Percentiles rank a stretch among this genome's conserved stretches.
Evolutionary conservation across 92 coral and sea anemone species (phyloP).

Genomic region (Phenganax marumi): DNA sequence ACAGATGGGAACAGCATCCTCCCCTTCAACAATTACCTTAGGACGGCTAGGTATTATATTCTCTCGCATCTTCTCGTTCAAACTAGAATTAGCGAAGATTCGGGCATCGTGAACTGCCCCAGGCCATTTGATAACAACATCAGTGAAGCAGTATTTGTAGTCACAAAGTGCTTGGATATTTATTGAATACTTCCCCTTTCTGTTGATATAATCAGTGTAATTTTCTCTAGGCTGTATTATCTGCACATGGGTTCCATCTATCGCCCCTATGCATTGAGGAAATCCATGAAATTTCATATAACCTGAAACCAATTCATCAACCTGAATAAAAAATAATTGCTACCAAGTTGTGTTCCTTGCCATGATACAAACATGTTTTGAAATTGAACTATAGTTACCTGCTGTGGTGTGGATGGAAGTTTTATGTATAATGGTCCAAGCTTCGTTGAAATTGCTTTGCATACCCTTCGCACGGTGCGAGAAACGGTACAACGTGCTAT

Average conservation of each 20-base stretch:
- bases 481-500: constrained; percentile 21
- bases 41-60: constrained; percentile 14
- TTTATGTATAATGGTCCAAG: constrained; percentile 20
- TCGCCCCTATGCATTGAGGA: constrained; percentile 23
- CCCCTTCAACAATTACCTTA: constrained; percentile 24
- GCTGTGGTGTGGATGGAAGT: constrained; percentile 26
- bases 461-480: neutral
- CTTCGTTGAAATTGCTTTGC: constrained; percentile 1
- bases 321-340: neutral
- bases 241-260: constrained; percentile 37
- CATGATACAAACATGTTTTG: neutral
- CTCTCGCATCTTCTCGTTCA: constrained; percentile 21
- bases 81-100: constrained; percentile 17
- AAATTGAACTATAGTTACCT: neutral
- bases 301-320: neutral
- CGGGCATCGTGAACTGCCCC: constrained; percentile 46
- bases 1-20: constrained; percentile 60
- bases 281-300: neutral
- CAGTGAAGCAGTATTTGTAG: neutral
- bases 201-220: constrained; percentile 25
- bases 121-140: constrained; percentile 13
- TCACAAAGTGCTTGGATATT: constrained; percentile 36
- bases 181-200: constrained; percentile 40
- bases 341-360: neutral
- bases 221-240: constrained; percentile 32